Evolutionary conservation across 2,888 invertebrate genomes (phyloP).

Genomic region (Spilosoma lubricipeda): DNA sequence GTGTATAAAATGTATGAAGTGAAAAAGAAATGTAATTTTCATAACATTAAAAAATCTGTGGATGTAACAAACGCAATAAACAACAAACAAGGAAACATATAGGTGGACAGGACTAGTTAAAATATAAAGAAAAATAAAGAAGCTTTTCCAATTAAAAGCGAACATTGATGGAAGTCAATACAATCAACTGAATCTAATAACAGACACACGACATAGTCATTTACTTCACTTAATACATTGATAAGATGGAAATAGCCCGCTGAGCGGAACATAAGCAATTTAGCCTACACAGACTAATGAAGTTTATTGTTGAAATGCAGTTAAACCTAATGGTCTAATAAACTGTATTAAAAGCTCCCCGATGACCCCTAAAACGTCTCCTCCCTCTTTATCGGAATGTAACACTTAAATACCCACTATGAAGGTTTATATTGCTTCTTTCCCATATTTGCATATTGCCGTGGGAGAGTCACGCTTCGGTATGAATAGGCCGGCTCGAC

Average conservation of each 20-base stretch:
- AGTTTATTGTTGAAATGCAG: constrained; percentile 11
- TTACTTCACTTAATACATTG: constrained; percentile 41
- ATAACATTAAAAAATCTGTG: too few relatives aligned
- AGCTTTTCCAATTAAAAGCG: background rate
- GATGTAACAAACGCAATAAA: too few relatives aligned
- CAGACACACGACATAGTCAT: constrained; percentile 17
- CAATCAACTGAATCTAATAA: constrained; percentile 39
- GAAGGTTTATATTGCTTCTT: background rate
- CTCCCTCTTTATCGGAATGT: background rate
- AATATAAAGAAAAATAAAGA: background rate
- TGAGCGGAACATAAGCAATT: constrained; percentile 4
- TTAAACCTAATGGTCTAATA: constrained; percentile 4
- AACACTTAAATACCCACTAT: background rate
- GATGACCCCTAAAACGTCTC: background rate
- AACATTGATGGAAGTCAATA: constrained; percentile 33
- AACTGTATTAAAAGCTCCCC: constrained; percentile 2
- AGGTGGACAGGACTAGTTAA: too few relatives aligned
- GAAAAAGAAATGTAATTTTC: too few relatives aligned
- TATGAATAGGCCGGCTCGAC: too few relatives aligned
- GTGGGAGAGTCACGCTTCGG: too few relatives aligned
- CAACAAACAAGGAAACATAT: too few relatives aligned
- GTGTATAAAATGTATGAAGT: too few relatives aligned
- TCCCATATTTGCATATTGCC: background rate
- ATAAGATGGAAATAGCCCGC: constrained; percentile 11
- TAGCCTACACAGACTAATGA: constrained; percentile 10